Conservation (phyloP, 2,113 vertebrate genomes). For the Bujurquina vittata region DNA sequence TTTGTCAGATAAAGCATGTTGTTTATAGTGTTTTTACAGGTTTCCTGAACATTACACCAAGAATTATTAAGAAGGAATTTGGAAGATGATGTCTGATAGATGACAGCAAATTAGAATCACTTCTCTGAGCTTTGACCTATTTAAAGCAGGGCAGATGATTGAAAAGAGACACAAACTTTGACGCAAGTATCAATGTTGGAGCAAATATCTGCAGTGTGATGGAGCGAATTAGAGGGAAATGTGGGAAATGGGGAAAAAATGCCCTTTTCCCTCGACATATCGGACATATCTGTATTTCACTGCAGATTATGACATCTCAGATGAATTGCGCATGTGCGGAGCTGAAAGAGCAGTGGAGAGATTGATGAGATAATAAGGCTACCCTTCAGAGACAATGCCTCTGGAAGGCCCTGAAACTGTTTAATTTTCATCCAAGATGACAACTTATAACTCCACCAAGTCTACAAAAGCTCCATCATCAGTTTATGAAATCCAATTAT, state of each 20-base stretch:
- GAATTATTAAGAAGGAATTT: neutral
- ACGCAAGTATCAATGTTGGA: slow-evolving; percentile 8
- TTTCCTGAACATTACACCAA: neutral
- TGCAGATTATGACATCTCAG: neutral
- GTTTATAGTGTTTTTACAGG: too few species aligned
- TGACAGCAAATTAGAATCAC: neutral
- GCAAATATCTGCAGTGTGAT: neutral
- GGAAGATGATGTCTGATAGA: neutral
- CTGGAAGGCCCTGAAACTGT: slow-evolving; percentile 40
- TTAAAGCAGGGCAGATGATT: slow-evolving; percentile 9
- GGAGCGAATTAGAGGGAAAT: too few species aligned
- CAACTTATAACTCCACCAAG: neutral
- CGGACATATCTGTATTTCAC: neutral
- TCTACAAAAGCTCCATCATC: slow-evolving; percentile 28
- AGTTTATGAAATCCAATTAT: neutral
- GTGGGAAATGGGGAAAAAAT: too few species aligned
- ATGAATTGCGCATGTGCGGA: neutral
- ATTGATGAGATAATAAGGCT: neutral
- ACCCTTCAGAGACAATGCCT: neutral
- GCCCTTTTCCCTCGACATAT: too few species aligned
- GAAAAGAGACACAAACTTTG: neutral
- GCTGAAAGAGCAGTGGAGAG: neutral
- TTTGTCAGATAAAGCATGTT: neutral
- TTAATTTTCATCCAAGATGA: accelerated
- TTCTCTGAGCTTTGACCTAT: neutral